These are phyloP conservation scores for Centropyge bicolor DNA, from an alignment of 2,797 vertebrate species.

Conservation along the genomic window DNA sequence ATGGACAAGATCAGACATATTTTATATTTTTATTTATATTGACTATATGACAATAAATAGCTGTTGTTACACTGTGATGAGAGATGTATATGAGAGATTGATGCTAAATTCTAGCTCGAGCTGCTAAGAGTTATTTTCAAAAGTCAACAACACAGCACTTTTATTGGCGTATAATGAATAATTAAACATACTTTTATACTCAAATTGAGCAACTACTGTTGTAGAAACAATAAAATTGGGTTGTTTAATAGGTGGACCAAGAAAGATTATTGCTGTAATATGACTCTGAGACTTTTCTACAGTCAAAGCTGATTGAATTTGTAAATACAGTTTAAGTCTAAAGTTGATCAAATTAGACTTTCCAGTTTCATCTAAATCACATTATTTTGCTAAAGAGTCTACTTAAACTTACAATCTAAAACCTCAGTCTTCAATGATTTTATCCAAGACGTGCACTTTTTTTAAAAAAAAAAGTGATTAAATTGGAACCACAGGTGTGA, in stretches of 20 bases:
- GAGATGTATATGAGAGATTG: not conserved
- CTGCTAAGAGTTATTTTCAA: too few relatives aligned
- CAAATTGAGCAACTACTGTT: not conserved
- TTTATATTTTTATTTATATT: not conserved
- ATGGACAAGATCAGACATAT: constrained; percentile 28
- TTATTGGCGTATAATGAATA: not conserved
- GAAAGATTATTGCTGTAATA: not conserved
- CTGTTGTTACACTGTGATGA: not conserved
- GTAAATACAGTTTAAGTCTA: not conserved
- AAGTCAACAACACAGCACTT: not conserved
- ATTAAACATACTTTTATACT: not conserved
- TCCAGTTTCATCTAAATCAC: too few relatives aligned
- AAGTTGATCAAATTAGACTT: too few relatives aligned
- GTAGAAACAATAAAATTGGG: not conserved
- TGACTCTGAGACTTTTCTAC: too few relatives aligned
- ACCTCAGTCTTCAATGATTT: not conserved
- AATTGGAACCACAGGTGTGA: not conserved
- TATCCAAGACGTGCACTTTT: not conserved
- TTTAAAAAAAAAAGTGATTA: not conserved
- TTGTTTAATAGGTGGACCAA: not conserved
- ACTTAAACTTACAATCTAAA: not conserved
- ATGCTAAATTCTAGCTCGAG: not conserved
- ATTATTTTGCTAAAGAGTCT: not conserved
- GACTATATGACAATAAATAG: too few relatives aligned
- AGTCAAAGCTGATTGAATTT: too few relatives aligned